Base-by-base conservation (phyloP, 2,888 invertebrate species). In the Pollenia labialis region DNA sequence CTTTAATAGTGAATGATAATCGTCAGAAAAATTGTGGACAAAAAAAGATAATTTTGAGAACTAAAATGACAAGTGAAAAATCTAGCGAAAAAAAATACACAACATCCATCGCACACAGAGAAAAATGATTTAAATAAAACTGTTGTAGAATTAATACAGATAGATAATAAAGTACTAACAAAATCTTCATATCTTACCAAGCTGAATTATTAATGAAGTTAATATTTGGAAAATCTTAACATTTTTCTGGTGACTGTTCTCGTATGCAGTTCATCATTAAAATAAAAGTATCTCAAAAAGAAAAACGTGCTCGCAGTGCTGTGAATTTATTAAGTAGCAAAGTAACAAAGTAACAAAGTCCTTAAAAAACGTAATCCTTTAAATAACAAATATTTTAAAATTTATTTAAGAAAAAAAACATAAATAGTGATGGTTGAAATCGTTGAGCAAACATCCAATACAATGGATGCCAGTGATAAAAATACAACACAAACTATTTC, bases 361-460 rank as follows among this genome's bases (percentile, higher is more conserved):
- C 50, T 71, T 71, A 16, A 66, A 82, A 76, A 40, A 18, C 16
- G 42, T 18, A 44, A 16, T 48, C 14, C 40, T 50, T 66, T 6
- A 18, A 54, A 16, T 18, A 56, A 74, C 9, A 18, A n/a, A 52
- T 42, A 54, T 16, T 64, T 56, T 54, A 11, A 44, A 32, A 32
- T 32, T 32, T 32, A 32, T 32, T 32, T 50, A 69, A 66, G 8
- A 32, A 16, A 54, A 54, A 56, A 18, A 2, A 42, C 23, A 60
- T 14, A 42, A 85, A 79, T 58, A 77, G 44, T 12, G 14, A 90
- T 88, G 89, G 89, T 87, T 79, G 88, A 90, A 83, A 85, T 81
- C 18, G 79, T 81, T 77, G 82, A 89, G 16, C 77, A 82, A 18
- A 68, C 79, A 52, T 40, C 80, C 58, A 71, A 46, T 60, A 56